Conservation (phyloP, 2,113 vertebrate genomes). For the Speoplatyrhinus poulsoni region DNA sequence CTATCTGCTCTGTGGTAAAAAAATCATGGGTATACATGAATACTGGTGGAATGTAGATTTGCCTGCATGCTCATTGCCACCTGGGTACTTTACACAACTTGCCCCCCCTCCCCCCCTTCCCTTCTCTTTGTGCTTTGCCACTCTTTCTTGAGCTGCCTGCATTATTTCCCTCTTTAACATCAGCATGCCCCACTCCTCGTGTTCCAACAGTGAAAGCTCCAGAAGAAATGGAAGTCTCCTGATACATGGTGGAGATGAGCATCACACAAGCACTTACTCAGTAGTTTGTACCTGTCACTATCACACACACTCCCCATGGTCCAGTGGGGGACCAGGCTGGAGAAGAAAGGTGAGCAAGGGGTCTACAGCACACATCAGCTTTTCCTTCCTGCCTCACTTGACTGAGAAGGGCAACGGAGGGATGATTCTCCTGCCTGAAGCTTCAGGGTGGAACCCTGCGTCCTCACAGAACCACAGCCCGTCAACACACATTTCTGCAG, state of each 20-base stretch:
- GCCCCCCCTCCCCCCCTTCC: constrained; percentile 46
- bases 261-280: too few relatives aligned
- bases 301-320: neutral
- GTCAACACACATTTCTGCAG: neutral
- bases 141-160: constrained; percentile 56
- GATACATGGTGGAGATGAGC: too few relatives aligned
- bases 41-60: constrained; percentile 59
- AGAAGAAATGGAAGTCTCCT: neutral
- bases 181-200: constrained; percentile 38
- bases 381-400: neutral
- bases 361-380: neutral
- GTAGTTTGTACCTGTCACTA: neutral
- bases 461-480: constrained; percentile 1
- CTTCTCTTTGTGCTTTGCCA: constrained; percentile 27
- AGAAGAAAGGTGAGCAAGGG: constrained; percentile 11
- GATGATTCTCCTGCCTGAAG: neutral
- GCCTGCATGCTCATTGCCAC: constrained; percentile 46
- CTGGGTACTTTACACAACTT: constrained; percentile 49
- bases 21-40: constrained; percentile 3
- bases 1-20: neutral
- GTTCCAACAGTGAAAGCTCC: constrained; percentile 8
- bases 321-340: constrained; percentile 11
- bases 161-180: constrained; percentile 74
- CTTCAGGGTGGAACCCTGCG: constrained; percentile 32
- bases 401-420: neutral